A percentile compares a stretch with the other conserved stretches of the same genome.
These are phyloP conservation scores for Alcedo atthis DNA, from an alignment of 2,797 vertebrate species.

Conservation along the genomic window DNA sequence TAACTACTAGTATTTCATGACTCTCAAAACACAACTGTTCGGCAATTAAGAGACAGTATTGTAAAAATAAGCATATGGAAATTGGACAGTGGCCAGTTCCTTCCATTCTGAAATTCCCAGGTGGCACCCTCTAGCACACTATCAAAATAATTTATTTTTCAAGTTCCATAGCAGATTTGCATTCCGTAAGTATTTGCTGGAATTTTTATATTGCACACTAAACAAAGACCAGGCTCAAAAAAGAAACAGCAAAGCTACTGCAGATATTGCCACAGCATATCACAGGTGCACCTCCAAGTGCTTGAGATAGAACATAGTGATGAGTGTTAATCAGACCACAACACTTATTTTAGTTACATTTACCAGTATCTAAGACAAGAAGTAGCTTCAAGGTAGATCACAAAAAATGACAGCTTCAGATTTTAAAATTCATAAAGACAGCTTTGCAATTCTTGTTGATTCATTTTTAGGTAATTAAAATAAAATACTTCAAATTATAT, in stretches of 20 bases:
- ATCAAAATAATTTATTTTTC: background rate
- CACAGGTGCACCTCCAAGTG: background rate
- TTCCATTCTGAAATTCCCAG: background rate
- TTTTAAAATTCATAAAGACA: background rate
- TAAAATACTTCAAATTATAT: background rate
- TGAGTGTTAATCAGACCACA: background rate
- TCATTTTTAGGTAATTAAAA: background rate
- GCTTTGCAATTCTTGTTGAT: background rate
- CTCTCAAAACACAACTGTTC: background rate
- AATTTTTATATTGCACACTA: background rate
- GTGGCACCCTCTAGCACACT: background rate
- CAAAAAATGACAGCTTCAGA: background rate
- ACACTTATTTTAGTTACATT: background rate
- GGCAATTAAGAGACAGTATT: background rate
- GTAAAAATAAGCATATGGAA: background rate
- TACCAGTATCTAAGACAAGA: background rate
- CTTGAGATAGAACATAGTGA: background rate
- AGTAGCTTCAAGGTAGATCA: background rate
- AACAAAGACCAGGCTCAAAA: background rate
- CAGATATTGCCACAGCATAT: background rate
- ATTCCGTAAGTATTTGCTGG: background rate
- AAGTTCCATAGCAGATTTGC: background rate
- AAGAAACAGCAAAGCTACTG: background rate
- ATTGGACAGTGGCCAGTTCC: background rate
- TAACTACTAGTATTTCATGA: background rate